Percentiles rank a stretch among this genome's conserved stretches.
These are phyloP conservation scores for Iguana delicatissima DNA, from an alignment of 2,797 vertebrate species.

Conservation along the genomic window DNA sequence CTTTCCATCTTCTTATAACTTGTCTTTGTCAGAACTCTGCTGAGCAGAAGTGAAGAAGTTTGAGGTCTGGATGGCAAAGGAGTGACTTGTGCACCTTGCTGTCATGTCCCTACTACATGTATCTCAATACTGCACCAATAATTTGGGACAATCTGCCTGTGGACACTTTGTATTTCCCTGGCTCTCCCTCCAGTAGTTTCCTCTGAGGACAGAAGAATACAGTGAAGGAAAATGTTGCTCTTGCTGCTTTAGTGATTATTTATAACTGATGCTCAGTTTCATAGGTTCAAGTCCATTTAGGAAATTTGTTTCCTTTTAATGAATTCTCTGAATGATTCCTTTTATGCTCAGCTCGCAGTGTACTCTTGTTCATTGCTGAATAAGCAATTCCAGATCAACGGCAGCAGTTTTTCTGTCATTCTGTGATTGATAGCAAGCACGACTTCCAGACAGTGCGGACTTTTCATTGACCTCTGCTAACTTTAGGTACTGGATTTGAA, in stretches of 20 bases:
- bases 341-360: conserved; percentile 22
- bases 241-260: conserved; percentile 34
- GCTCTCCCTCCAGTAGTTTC: neutral
- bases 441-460: conserved; percentile 59
- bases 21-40: neutral
- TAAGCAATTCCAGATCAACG: conserved; percentile 54
- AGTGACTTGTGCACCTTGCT: no score
- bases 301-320: conserved; percentile 35
- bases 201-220: neutral
- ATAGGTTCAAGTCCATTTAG: conserved; percentile 48
- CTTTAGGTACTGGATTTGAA: conserved; percentile 67
- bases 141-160: neutral
- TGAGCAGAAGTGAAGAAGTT: neutral
- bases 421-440: conserved; percentile 66
- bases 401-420: conserved; percentile 47
- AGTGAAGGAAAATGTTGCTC: neutral
- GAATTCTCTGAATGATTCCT: conserved; percentile 21
- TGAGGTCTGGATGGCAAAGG: neutral
- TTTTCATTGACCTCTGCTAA: conserved; percentile 65
- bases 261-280: conserved; percentile 46
- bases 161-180: neutral
- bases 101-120: neutral
- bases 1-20: neutral
- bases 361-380: conserved; percentile 55
- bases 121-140: neutral